Evolutionary conservation across 2,797 vertebrate genomes (phyloP), one percentile per base, ranked within the genome.

Genomic region (Echiichthys vipera): DNA sequence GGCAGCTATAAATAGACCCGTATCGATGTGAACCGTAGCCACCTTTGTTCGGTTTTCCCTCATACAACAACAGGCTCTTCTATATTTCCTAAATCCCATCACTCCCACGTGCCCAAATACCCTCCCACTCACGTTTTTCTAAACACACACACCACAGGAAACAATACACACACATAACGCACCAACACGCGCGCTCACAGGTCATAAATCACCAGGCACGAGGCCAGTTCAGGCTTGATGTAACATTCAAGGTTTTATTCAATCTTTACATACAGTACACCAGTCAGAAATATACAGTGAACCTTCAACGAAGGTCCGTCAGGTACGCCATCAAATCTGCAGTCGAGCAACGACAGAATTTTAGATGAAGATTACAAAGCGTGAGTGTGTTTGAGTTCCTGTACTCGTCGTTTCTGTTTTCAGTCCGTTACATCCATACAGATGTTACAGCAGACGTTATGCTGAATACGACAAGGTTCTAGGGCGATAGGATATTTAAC

Each of bases 161-260:
- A 42, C 32, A 36, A 73, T 27, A 29, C 22, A 20, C 54, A 47
- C 24, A 59, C 65, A 54, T 6, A 20, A 27, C 20, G 14, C 43
- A 53, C 2, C 0, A 25, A 53, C 50, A 37, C 49, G 34, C 36
- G 24, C 1, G 1, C 32, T 39, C 37, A 51, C 64, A 43, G 63
- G 73, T 81, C 77, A 88, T 80, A 80, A 90, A 92, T 85, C 67
- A 83, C 27, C 57, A 80, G 64, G 72, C 65, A 70, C 8, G 14
- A 78, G 65, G 63, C 83, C 71, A 71, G 46, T 73, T 84, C 77
- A 81, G 76, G 86, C 77, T 85, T 81, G 43, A 87, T 83, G 78
- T 88, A 93, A 94, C 94, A 95, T 95, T 95, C 92, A 95, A 93
- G 89, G 91, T 94, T 94, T 95, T 93, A 93, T 95, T 94, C 91